Conservation (phyloP, 2,888 invertebrate species). For the Toxonevra muliebris region DNA sequence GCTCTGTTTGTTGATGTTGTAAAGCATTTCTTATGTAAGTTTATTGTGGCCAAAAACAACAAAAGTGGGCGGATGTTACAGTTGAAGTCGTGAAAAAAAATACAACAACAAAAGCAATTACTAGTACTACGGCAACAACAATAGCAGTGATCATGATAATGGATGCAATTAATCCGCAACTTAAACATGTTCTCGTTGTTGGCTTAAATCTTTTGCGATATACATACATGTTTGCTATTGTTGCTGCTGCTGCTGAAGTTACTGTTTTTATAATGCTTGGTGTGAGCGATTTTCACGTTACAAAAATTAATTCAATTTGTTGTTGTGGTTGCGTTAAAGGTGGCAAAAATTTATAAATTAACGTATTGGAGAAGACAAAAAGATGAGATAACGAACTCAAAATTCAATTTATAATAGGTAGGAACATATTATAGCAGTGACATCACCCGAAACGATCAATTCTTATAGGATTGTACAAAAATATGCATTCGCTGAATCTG, state of each 20-base stretch:
- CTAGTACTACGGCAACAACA: neutral
- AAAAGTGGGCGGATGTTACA: neutral
- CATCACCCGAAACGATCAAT: too few species aligned
- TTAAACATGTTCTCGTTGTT: conserved; percentile 53
- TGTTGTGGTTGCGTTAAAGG: conserved; percentile 56
- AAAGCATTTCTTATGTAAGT: conserved; percentile 30
- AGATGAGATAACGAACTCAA: too few species aligned
- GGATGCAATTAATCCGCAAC: conserved; percentile 53
- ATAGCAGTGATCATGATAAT: conserved; percentile 1
- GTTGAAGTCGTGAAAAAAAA: neutral
- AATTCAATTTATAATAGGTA: too few species aligned
- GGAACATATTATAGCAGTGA: too few species aligned
- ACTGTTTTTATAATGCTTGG: conserved; percentile 28
- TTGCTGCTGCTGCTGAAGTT: conserved; percentile 8
- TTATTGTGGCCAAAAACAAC: conserved; percentile 13
- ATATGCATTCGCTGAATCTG: too few species aligned
- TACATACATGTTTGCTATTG: neutral
- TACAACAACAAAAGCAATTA: neutral
- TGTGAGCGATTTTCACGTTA: conserved; percentile 56
- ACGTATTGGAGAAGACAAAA: too few species aligned
- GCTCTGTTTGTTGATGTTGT: neutral
- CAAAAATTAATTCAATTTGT: conserved; percentile 63
- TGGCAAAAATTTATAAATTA: neutral
- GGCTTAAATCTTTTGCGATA: conserved; percentile 18
- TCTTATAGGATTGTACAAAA: too few species aligned